A percentile compares a stretch with the other conserved stretches of the same genome.
Conservation (phyloP, 2,797 vertebrate genomes). For the Xerus rutilus region DNA sequence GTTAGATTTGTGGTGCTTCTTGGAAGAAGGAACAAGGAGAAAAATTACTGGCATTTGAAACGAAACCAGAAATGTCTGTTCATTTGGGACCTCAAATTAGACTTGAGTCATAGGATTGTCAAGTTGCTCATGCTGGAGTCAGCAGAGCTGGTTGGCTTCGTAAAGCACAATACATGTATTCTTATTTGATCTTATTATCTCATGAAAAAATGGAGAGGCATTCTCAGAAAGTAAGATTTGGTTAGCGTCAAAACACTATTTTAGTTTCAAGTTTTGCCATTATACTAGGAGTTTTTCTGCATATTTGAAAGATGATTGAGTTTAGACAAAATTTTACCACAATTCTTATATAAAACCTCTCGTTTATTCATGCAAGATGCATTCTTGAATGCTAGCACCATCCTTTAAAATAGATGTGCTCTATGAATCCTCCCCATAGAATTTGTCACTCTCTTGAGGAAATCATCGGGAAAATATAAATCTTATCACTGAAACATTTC, state of each 20-base stretch:
- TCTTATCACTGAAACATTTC: not conserved
- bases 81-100: slow-evolving; percentile 66
- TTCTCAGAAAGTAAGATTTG: slow-evolving; percentile 56
- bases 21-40: slow-evolving; percentile 58
- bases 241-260: slow-evolving; percentile 22
- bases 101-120: slow-evolving; percentile 69
- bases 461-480: not conserved
- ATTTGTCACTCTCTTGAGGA: not conserved
- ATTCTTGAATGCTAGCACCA: not conserved
- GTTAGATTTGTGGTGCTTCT: slow-evolving; percentile 64
- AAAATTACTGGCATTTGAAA: slow-evolving; percentile 69
- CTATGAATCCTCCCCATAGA: not conserved
- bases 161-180: slow-evolving; percentile 25
- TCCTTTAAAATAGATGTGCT: not conserved
- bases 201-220: not conserved
- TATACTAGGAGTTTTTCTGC: not conserved
- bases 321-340: not conserved
- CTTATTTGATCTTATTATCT: slow-evolving; percentile 57
- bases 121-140: slow-evolving; percentile 58
- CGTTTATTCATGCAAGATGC: not conserved
- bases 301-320: not conserved
- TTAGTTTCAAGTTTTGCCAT: slow-evolving; percentile 45
- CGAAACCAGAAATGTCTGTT: slow-evolving; percentile 74
- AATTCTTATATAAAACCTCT: not conserved
- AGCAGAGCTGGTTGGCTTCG: slow-evolving; percentile 34